Evolutionary conservation across 2,797 vertebrate genomes (phyloP), one percentile per base, ranked within the genome.

Genomic region (Sylvia borin): DNA sequence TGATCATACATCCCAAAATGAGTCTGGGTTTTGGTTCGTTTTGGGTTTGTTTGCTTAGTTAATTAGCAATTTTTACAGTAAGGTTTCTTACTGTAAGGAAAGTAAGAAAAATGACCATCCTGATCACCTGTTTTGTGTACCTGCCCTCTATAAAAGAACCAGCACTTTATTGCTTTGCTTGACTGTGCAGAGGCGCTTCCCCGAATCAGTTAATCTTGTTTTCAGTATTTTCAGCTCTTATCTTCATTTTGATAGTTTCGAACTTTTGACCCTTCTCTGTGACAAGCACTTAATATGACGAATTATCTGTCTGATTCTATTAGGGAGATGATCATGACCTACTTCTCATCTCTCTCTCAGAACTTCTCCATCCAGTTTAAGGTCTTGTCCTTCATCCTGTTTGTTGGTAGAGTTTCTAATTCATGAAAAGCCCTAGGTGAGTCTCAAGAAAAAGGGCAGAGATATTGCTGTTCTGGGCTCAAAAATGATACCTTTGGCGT

Each of bases 201-300:
- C 16, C 43, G 61, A 3, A 51, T 57, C 25, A 66, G 8, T 90
- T 27, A 34, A 77, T 68, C n/a, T n/a, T 45, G n/a, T n/a, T 72
- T 71, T 71, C 25, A 64, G 1, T 18, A 54, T 83, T 47, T 64
- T 47, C 50, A 62, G 5, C 19, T 47, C 13, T 51, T 24, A 17
- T 42, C 27, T 55, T 43, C 3, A 40, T 62, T 79, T 31, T 64
- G 14, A 11, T 60, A 24, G 22, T 53, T 90, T 64, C 21, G 74
- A 43, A 55, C 9, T 27, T 80, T 31, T 51, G 8, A n/a, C 20
- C 9, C 15, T 85, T 26, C 7, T 72, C 38, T 72, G 34, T 75
- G 38, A 27, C 0, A 1, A 70, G 31, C 14, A 8, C 7, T n/a
- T 75, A 24, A 32, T n/a, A 16, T 19, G 13, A 15, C 27, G 9